Conservation (phyloP, 2,888 invertebrate species). For the Rotaria macrura region DNA sequence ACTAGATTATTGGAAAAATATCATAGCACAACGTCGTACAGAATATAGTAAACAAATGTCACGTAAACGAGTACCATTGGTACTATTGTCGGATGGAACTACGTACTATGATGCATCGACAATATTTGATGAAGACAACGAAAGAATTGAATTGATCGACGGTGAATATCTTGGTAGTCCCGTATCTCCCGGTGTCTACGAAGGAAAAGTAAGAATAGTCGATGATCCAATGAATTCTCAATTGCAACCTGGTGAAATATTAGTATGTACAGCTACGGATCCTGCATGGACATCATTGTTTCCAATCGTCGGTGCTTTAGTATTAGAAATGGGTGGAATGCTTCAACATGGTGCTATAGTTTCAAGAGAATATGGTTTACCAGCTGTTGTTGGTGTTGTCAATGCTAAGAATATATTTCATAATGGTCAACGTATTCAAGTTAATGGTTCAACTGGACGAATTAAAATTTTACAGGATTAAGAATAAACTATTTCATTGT, state of each 20-base stretch:
- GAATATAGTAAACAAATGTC: background rate
- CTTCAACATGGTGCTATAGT: constrained; percentile 22
- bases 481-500: background rate
- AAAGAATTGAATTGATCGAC: constrained; percentile 10
- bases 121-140: background rate
- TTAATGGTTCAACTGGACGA: background rate
- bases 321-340: constrained; percentile 16
- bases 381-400: background rate
- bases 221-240: constrained; percentile 3
- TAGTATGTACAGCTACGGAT: constrained; percentile 13
- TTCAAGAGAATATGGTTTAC: constrained; percentile 18
- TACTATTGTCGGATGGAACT: background rate
- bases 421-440: constrained; percentile 7
- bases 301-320: constrained; percentile 1
- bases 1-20: background rate
- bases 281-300: constrained; percentile 10
- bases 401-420: constrained; percentile 9
- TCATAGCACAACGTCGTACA: background rate
- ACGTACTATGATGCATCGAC: constrained; percentile 11
- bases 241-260: background rate
- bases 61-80: background rate
- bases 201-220: constrained; percentile 8
- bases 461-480: background rate
- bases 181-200: background rate
- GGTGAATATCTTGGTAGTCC: constrained; percentile 14